Evolutionary conservation across 2,113 vertebrate species (phyloP).

Genomic region (Trogon melanurus): DNA sequence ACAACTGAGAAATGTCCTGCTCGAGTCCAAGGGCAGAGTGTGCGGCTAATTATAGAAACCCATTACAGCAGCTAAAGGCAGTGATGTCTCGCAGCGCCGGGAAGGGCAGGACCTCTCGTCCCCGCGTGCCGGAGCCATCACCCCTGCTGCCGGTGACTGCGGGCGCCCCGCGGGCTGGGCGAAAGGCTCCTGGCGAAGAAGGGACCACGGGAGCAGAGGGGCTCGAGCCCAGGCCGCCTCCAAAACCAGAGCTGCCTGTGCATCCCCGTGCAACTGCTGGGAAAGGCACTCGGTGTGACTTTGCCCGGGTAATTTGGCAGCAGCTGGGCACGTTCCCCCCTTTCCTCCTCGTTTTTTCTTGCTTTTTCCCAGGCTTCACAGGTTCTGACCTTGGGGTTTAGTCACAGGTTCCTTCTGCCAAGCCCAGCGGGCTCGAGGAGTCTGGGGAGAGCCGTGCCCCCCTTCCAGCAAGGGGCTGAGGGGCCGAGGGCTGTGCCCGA

Average conservation of each 20-base stretch:
- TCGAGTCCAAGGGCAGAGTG: background rate
- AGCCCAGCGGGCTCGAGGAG: rapidly evolving
- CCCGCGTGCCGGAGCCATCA: background rate
- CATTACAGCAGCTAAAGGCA: background rate
- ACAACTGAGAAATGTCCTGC: slow-evolving; percentile 15
- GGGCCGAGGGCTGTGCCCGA: background rate
- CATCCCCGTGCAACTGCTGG: background rate
- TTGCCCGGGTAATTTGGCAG: background rate
- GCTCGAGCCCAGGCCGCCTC: background rate
- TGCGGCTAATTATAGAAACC: slow-evolving; percentile 51
- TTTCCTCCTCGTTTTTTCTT: background rate
- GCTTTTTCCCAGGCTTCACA: background rate
- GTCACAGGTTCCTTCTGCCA: background rate
- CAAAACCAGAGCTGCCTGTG: background rate
- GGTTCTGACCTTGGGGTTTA: background rate
- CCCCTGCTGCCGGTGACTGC: background rate
- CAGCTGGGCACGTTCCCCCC: background rate
- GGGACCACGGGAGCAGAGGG: background rate
- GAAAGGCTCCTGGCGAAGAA: background rate
- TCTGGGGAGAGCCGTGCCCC: background rate
- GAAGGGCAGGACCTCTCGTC: slow-evolving; percentile 28
- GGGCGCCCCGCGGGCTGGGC: background rate
- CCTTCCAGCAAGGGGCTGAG: rapidly evolving
- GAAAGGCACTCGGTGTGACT: background rate
- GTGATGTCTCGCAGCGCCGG: background rate